Evolutionary conservation across 2,888 invertebrate genomes (phyloP), one percentile per base, ranked within the genome.

Genomic region (Drosophila anceps): DNA sequence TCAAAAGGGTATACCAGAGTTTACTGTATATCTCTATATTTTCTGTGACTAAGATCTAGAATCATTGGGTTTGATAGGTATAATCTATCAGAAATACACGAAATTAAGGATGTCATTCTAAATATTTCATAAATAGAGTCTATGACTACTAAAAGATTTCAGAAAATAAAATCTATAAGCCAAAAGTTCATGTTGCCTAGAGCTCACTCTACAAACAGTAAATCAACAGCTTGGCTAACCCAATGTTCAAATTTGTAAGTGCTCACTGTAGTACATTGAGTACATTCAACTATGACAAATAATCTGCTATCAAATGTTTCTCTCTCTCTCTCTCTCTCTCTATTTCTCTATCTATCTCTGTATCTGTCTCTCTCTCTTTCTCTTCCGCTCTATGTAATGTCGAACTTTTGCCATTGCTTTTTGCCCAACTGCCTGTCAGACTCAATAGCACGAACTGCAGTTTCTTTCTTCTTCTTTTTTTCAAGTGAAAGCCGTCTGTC

Each of bases 371-470:
- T 48, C 4, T 20, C 20, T n/a, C 33, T 48, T 15, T 9, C 18
- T 3, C 3, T 15, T 10, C 29, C 31, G 33, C 12, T 51, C 5
- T 27, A n/a, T 27, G 3, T 43, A 33, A 44, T 43, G 46, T 53
- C 50, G 55, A 61, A 69, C 62, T 62, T 55, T 66, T 48, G 9
- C 46, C 59, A 37, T 29, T 33, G 33, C 43, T 12, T 44, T 57
- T 33, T 35, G 48, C 37, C 24, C 4, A 78, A 37, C 27, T 29
- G 65, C 41, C 84, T 85, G 88, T 79, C 83, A 88, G 46, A 61
- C 62, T 69, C 67, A 80, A 85, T 74, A 71, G 74, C 69, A 53
- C 13, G 50, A 88, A 64, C 65, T 64, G 61, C 59, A 51, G 18
- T 43, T 35, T 29, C 59, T 41, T 53, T 41, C 18, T 43, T 50